Base-by-base conservation (phyloP, 92 coral and sea anemone species). In the Porites divaricata region DNA sequence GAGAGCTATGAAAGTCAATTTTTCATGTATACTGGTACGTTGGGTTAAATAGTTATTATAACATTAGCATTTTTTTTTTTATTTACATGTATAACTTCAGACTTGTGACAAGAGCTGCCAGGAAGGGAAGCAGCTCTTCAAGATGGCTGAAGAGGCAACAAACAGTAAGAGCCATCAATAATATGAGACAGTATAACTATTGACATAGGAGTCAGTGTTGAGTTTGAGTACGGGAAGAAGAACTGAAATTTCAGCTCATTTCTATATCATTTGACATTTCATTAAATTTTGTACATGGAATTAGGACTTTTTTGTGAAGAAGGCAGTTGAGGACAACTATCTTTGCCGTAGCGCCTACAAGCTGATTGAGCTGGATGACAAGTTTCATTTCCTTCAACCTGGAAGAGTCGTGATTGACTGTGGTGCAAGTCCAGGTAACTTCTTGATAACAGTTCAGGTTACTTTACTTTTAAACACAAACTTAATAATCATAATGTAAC, bases 291-390 rank as follows among this genome's bases (percentile, higher is more conserved):
- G 14, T 76, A 54, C 70, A 28, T 19, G 59, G 11, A 35, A 35
- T 35, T 77, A 95, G 98, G 98, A 93, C 67, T 93, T 92, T 12
- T 95, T 82, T 89, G 98, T 95, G 23, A 94, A 89, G 79, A 84
- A 94, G 81, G 98, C 98, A 16, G 81, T 76, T 35, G 78, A 87
- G 24, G 95, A 91, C 79, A 71, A 69, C 70, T 95, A 93, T 75
- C 86, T 95, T 45, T 95, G 98, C 63, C 92, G 98, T 45, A 95
- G 98, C 85, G 95, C 98, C 50, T 95, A 91, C 72, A 95, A 95
- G 83, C 85, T 95, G 73, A 89, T 95, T 62, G 97, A 95, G 74
- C 85, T 95, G 21, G 93, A 95, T 77, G 89, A 88, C 75, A 93
- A 74, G 72, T 95, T 93, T 71, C 87, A 85, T 20, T 95, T 95